These are phyloP conservation scores for Poecile montanus DNA, from an alignment of 2,797 vertebrate genomes.

Conservation along the genomic window DNA sequence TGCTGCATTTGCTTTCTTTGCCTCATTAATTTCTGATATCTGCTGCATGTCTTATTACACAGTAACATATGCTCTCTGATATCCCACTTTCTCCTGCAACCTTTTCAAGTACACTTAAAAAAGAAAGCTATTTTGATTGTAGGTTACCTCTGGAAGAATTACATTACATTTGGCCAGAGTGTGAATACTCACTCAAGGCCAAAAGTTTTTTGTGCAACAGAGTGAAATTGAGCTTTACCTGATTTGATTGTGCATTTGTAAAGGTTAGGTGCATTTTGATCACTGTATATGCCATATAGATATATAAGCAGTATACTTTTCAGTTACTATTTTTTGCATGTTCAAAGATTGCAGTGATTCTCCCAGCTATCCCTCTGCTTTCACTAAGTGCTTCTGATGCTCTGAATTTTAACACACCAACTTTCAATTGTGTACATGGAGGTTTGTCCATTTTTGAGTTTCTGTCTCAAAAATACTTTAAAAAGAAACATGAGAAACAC, in stretches of 20 bases:
- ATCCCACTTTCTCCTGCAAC: neutral
- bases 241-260: neutral
- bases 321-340: neutral
- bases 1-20: neutral
- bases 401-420: neutral
- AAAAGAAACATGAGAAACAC: accelerated
- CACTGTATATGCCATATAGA: neutral
- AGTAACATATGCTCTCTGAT: constrained; percentile 33
- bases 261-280: neutral
- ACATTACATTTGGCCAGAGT: neutral
- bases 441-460: neutral
- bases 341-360: neutral
- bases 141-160: neutral
- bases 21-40: constrained; percentile 45
- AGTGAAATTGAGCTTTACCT: neutral
- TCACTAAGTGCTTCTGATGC: neutral
- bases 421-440: neutral
- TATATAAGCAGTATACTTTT: neutral
- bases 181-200: neutral
- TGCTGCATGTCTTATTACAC: constrained; percentile 16
- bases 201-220: neutral
- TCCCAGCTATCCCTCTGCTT: neutral
- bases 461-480: neutral
- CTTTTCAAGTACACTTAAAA: neutral
- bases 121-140: constrained; percentile 12